A percentile compares a stretch with the other conserved stretches of the same genome.
These are phyloP conservation scores for Centropristis striata DNA, from an alignment of 2,113 vertebrate genomes.

Conservation along the genomic window DNA sequence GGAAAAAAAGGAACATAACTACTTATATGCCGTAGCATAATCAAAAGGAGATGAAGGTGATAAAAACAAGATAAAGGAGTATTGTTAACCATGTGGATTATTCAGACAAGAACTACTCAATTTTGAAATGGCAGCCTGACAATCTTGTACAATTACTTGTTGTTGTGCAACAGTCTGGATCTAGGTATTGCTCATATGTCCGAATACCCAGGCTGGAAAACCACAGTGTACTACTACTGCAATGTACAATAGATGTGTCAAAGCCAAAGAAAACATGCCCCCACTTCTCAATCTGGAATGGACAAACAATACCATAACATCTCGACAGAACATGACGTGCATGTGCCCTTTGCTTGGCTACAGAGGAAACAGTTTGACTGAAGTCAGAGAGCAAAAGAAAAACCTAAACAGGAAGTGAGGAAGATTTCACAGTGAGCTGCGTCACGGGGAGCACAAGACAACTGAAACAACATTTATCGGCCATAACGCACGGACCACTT, in stretches of 20 bases:
- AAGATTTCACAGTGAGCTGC: constrained; percentile 59
- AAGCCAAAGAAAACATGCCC: constrained; percentile 51
- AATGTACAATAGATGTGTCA: constrained; percentile 38
- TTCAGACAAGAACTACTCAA: neutral
- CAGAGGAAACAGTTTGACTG: constrained; percentile 72
- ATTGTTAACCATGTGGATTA: constrained; percentile 1
- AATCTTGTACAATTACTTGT: constrained; percentile 1
- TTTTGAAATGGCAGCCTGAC: neutral
- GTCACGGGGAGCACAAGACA: constrained; percentile 40
- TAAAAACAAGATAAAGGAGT: neutral
- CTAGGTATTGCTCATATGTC: constrained; percentile 28
- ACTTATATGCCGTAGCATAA: neutral
- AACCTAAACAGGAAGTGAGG: constrained; percentile 77
- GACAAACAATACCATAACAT: constrained; percentile 61
- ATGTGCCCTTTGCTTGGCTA: constrained; percentile 44
- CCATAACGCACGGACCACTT: neutral
- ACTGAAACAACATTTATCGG: constrained; percentile 6
- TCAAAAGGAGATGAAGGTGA: neutral
- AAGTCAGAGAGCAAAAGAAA: constrained; percentile 60
- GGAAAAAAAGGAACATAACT: neutral
- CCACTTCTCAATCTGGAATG: constrained; percentile 38
- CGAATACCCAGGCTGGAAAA: constrained; percentile 38
- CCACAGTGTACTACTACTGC: constrained; percentile 1
- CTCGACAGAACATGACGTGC: constrained; percentile 21
- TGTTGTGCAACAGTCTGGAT: constrained; percentile 21